Conservation (phyloP, 2,888 invertebrate genomes). For the Sphecodes monilicornis region DNA sequence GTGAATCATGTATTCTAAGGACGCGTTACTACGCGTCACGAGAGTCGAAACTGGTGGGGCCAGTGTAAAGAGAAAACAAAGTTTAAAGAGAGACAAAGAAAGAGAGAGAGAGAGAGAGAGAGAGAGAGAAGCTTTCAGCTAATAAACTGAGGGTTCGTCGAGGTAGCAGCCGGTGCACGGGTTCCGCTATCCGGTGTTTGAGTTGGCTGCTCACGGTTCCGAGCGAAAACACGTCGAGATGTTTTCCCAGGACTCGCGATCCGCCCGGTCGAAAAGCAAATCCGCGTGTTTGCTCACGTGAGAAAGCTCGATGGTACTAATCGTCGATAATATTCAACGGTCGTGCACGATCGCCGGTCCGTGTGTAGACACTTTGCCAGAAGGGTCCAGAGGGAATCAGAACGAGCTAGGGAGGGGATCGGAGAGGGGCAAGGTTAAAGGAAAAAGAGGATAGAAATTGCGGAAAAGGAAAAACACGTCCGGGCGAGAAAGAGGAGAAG, state of each 20-base stretch:
- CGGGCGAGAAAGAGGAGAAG: not conserved
- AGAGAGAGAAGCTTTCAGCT: constrained; percentile 1
- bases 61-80: not conserved
- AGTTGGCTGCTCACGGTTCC: constrained; percentile 39
- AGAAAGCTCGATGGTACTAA: constrained; percentile 60
- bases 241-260: constrained; percentile 61
- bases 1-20: not conserved
- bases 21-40: no score
- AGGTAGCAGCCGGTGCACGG: not conserved
- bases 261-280: constrained; percentile 59
- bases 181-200: constrained; percentile 53
- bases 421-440: not conserved
- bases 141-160: not conserved
- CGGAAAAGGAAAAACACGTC: not conserved
- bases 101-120: not conserved
- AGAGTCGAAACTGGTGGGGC: no score
- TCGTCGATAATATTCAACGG: constrained; percentile 57
- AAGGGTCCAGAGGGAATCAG: not conserved
- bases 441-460: not conserved
- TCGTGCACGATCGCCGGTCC: constrained; percentile 4
- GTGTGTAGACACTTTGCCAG: not conserved
- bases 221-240: constrained; percentile 58
- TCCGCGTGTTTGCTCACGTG: constrained; percentile 68
- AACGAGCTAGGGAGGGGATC: not conserved
- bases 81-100: not conserved